Evolutionary conservation across 2,113 vertebrate genomes (phyloP), one percentile per base, ranked within the genome.

Genomic region (Antechinus stuartii): DNA sequence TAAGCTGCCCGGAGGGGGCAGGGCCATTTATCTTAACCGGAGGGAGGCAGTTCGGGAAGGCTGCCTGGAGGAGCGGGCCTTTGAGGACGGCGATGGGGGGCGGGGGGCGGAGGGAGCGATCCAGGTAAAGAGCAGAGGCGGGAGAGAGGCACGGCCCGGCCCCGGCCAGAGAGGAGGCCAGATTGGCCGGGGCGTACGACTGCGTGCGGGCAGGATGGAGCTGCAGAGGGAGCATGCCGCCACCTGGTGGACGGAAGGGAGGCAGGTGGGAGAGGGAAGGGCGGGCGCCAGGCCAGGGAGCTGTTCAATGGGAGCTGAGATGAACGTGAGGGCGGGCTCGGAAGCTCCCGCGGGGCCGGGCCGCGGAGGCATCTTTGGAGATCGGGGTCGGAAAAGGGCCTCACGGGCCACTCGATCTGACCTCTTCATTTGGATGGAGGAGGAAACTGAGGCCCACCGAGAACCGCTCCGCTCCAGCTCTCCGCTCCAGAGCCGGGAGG

Each of bases 341-440:
- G 12, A 35, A n/a, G 61, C 30, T 68, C 27, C 3, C 35, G 61
- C 16, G 61, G 61, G 54, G 93, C 99, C 95, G 92, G 30, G 24
- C 2, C 19, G 99, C 99, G 46, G 98, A 93, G 0, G 99, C 99
- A 90, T 96, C 93, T 50, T 98, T 99, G n/a, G 19, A n/a, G 35
- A 76, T 98, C 97, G 99, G n/a, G 98, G 99, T 4, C 99, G 99
- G 23, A 99, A 99, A 91, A 98, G 99, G 96, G 98, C 98, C 95
- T 99, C 99, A 22, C 94, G 98, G 98, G 99, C 0, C 24, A 95
- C 16, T n/a, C 35, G n/a, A 16, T 76, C 35, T 22, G 68, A 42
- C 35, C 16, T 14, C 12, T 68, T 5, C 14, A n/a, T 46, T 94
- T 16, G 55, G 92, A 68, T 16, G 35, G 30, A n/a, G n/a, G 61